Evolutionary conservation across 2,113 vertebrate genomes (phyloP).

Genomic region (Lasiurus borealis): DNA sequence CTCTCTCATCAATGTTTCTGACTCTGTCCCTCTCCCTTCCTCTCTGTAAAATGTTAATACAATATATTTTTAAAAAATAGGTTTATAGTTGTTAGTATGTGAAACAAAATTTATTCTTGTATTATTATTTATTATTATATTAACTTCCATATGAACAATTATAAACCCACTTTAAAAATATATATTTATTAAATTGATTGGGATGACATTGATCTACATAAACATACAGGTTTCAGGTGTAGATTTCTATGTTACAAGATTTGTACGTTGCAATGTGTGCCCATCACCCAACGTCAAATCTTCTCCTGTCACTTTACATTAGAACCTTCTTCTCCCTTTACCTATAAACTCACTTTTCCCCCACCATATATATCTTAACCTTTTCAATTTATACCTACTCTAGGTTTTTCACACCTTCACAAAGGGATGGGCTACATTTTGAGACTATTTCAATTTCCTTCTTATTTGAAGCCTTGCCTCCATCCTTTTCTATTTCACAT

Average conservation of each 20-base stretch:
- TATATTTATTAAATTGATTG: background rate
- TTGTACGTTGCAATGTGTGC: background rate
- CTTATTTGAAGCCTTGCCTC: background rate
- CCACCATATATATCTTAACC: background rate
- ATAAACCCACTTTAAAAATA: background rate
- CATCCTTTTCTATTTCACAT: background rate
- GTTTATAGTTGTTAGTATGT: background rate
- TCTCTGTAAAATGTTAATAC: too few relatives aligned
- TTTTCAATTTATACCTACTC: background rate
- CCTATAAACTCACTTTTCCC: background rate
- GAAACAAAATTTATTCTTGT: background rate
- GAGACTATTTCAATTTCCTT: background rate
- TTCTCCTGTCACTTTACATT: too few relatives aligned
- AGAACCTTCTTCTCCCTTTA: too few relatives aligned
- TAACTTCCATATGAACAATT: background rate
- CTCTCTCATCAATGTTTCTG: too few relatives aligned
- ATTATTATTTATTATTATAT: background rate
- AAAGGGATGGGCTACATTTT: background rate
- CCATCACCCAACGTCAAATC: background rate
- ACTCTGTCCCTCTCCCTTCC: too few relatives aligned
- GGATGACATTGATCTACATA: background rate
- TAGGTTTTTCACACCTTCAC: background rate
- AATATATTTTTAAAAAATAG: background rate
- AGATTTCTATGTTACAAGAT: background rate
- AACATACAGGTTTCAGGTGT: background rate